phyloP scores from a whole-genome alignment of 2,888 invertebrate species.

The Sicus ferrugineus region DNA sequence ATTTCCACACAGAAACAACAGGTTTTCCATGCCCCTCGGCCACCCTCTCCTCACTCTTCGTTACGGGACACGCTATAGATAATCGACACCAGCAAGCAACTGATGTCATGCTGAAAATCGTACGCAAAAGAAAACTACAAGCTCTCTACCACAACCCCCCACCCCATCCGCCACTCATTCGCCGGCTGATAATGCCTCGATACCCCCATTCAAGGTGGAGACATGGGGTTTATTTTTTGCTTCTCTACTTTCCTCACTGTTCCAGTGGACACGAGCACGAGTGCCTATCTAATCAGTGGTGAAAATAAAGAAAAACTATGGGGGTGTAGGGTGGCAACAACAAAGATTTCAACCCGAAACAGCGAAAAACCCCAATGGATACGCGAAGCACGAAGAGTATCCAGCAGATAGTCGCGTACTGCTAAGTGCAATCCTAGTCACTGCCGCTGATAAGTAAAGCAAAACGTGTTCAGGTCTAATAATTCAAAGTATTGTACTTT shows the following conservation, averaged over 20 bases:
- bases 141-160: too few species aligned
- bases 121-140: conserved; percentile 14
- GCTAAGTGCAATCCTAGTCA: background rate
- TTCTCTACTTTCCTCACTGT: conserved; percentile 8
- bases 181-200: too few species aligned
- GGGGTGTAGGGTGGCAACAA: conserved; percentile 18
- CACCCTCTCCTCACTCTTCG: conserved; percentile 9
- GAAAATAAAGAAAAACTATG: conserved; percentile 26
- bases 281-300: conserved; percentile 40
- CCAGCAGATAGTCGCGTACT: background rate
- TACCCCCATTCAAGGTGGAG: background rate
- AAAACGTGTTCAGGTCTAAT: conserved; percentile 24
- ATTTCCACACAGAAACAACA: conserved; percentile 17
- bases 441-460: background rate
- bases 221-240: conserved; percentile 24
- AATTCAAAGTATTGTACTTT: conserved; percentile 23
- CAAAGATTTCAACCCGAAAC: background rate
- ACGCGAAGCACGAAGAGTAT: background rate
- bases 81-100: background rate
- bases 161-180: too few species aligned
- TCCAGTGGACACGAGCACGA: background rate
- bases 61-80: too few species aligned
- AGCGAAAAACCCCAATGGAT: background rate
- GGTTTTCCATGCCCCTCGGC: conserved; percentile 20
- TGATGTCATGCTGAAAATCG: background rate